Evolutionary conservation across 1,140 invertebrate genomes (phyloP).

Genomic region (Phocides pigmalion): DNA sequence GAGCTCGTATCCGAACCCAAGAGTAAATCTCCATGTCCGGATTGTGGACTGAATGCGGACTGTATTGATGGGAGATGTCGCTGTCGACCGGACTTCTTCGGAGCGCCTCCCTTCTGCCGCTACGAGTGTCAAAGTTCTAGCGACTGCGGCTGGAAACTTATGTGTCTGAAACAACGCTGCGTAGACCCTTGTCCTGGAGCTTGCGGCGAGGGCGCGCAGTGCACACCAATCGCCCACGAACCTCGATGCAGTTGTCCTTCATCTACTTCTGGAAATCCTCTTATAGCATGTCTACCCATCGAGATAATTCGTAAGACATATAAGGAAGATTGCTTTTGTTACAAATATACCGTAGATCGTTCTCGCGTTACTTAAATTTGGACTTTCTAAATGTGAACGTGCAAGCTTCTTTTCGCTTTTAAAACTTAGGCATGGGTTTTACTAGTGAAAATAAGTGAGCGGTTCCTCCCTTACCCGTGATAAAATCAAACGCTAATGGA

Average conservation of each 20-base stretch:
- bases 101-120: conserved; percentile 88
- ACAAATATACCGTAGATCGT: conserved; percentile 12
- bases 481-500: conserved; percentile 39
- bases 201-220: conserved; percentile 87
- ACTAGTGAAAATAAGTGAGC: conserved; percentile 65
- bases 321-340: conserved; percentile 68
- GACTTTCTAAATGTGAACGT: conserved; percentile 6
- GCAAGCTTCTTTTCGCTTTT: conserved; percentile 71
- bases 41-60: conserved; percentile 88
- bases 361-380: conserved; percentile 16
- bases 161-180: conserved; percentile 89
- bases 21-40: conserved; percentile 83
- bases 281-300: conserved; percentile 82
- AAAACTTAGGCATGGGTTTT: conserved; percentile 83
- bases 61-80: conserved; percentile 86
- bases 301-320: conserved; percentile 76
- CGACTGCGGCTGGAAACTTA: conserved; percentile 87
- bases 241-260: conserved; percentile 90
- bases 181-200: conserved; percentile 89
- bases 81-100: conserved; percentile 86
- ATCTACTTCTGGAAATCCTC: conserved; percentile 84
- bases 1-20: conserved; percentile 83
- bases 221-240: conserved; percentile 89
- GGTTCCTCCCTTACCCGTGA: conserved; percentile 41
- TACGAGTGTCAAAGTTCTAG: conserved; percentile 88